Conservation (phyloP, 2,888 invertebrate genomes). For the Dione juno region DNA sequence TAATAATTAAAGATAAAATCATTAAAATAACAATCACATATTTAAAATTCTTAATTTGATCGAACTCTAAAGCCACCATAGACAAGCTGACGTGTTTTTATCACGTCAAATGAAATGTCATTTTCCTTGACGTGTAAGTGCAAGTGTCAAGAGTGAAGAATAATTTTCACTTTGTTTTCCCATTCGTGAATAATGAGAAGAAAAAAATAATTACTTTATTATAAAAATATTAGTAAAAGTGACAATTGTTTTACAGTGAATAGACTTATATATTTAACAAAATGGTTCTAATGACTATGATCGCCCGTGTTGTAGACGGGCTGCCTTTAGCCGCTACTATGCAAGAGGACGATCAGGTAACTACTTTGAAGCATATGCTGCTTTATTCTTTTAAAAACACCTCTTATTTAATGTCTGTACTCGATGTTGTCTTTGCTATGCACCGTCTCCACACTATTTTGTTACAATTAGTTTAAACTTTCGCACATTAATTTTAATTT, state of each 20-base stretch:
- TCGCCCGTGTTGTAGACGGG: conserved; percentile 97
- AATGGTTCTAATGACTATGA: conserved; percentile 99
- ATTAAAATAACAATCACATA: no score
- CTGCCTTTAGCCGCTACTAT: conserved; percentile 97
- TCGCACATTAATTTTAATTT: conserved; percentile 52
- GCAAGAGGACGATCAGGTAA: conserved; percentile 99
- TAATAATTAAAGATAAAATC: no score
- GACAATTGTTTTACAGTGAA: conserved; percentile 51
- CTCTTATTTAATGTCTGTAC: conserved; percentile 2
- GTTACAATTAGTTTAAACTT: conserved; percentile 27
- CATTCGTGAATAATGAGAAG: conserved; percentile 69
- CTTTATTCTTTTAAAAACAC: conserved; percentile 2
- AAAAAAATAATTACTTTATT: conserved; percentile 60
- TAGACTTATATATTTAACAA: conserved; percentile 60
- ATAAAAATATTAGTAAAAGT: conserved; percentile 48
- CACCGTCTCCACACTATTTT: conserved; percentile 9
- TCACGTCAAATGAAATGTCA: conserved; percentile 57
- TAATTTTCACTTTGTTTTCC: conserved; percentile 55
- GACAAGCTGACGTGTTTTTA: conserved; percentile 70
- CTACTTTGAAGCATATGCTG: conserved; percentile 30
- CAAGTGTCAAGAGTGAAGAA: conserved; percentile 56
- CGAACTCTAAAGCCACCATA: conserved; percentile 50
- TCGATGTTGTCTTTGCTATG: conserved; percentile 9
- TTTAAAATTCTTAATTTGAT: conserved; percentile 40
- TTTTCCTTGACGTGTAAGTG: conserved; percentile 68